Percentiles rank a stretch among this genome's conserved stretches.
phyloP scores from a whole-genome alignment of 2,888 invertebrate genomes.

The Elysia crispata region DNA sequence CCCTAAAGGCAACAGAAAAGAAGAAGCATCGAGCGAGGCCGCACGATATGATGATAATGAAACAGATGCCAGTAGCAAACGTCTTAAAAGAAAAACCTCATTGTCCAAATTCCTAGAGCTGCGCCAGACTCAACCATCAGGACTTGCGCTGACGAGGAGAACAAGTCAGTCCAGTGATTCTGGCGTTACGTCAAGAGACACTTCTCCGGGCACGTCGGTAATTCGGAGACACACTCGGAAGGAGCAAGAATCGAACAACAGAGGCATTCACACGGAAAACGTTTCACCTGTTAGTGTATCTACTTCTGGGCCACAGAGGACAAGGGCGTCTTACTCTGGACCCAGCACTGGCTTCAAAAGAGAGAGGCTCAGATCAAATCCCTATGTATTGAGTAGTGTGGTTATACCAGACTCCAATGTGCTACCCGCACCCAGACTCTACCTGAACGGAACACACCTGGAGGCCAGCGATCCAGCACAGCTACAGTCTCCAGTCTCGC shows the following conservation, averaged over 20 bases:
- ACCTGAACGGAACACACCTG: not conserved
- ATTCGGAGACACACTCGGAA: too few relatives aligned
- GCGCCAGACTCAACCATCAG: constrained; percentile 46
- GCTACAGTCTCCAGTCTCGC: too few relatives aligned
- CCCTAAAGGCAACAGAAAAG: not conserved
- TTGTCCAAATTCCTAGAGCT: constrained; percentile 55
- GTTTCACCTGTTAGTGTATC: too few relatives aligned
- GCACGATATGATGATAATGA: not conserved
- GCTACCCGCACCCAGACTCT: not conserved
- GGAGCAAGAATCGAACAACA: too few relatives aligned
- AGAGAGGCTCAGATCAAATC: not conserved
- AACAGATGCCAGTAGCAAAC: not conserved
- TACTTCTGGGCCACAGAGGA: too few relatives aligned
- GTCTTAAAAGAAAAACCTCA: constrained; percentile 42
- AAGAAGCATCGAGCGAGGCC: not conserved
- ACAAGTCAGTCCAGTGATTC: constrained; percentile 43
- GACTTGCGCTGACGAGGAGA: constrained; percentile 7
- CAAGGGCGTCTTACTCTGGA: too few relatives aligned
- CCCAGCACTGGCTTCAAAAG: too few relatives aligned
- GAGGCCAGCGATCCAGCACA: not conserved
- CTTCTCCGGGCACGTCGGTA: constrained; percentile 15
- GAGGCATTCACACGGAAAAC: too few relatives aligned
- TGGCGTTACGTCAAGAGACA: constrained; percentile 21
- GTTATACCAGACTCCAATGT: not conserved
- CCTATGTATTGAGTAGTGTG: constrained; percentile 15